These are phyloP conservation scores for Pseudotriccus pelzelni DNA, from an alignment of 2,797 vertebrate species.

Conservation along the genomic window DNA sequence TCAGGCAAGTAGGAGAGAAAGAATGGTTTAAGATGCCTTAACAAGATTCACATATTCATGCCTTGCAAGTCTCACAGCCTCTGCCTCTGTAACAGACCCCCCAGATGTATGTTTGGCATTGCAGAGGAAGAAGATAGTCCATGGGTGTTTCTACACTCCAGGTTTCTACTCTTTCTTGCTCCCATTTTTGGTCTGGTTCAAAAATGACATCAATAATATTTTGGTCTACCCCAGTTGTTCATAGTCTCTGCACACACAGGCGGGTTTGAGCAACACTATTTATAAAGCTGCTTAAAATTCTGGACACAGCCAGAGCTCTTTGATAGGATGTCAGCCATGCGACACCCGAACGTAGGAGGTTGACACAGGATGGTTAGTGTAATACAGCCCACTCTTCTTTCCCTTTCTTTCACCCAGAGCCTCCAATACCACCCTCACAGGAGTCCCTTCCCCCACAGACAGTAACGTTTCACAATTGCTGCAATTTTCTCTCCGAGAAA, in stretches of 20 bases:
- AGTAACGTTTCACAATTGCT: not conserved
- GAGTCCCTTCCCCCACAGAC: conserved; percentile 10
- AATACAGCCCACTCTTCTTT: conserved; percentile 36
- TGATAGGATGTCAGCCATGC: conserved; percentile 53
- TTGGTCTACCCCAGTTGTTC: conserved; percentile 13
- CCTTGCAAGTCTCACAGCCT: not conserved
- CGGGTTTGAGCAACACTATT: conserved; percentile 35
- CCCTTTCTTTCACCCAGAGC: conserved; percentile 27
- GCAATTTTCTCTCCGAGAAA: not conserved
- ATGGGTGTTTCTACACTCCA: not conserved
- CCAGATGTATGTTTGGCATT: not conserved
- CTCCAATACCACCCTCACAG: conserved; percentile 14
- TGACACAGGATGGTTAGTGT: conserved; percentile 30
- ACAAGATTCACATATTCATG: not conserved
- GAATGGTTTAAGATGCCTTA: not conserved
- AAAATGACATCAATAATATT: conserved; percentile 3
- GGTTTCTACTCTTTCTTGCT: not conserved
- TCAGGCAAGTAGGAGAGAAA: not conserved
- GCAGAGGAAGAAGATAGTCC: not conserved
- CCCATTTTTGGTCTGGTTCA: not conserved
- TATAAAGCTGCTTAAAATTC: conserved; percentile 67
- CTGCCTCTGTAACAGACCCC: not conserved
- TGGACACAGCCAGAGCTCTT: conserved; percentile 45
- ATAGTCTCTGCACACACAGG: conserved; percentile 32
- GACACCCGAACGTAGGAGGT: not conserved